phyloP scores from a whole-genome alignment of 1,140 invertebrate species.

The Ceratina japonica region DNA sequence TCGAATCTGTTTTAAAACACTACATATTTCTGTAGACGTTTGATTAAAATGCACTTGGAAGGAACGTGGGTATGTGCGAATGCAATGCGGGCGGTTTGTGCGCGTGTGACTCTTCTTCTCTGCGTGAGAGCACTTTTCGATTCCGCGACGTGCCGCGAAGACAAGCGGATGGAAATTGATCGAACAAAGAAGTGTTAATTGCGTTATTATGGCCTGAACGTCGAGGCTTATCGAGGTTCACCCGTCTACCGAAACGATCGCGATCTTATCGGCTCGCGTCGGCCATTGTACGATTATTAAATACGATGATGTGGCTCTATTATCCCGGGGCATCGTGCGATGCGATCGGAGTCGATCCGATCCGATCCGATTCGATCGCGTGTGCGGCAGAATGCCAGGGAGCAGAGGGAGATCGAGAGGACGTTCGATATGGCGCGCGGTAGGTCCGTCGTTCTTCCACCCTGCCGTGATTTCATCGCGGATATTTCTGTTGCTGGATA shows the following conservation, averaged over 20 bases:
- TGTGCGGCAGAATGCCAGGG: slow-evolving; percentile 41
- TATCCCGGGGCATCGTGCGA: slow-evolving; percentile 51
- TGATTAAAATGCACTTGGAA: no score
- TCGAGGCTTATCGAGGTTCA: slow-evolving; percentile 47
- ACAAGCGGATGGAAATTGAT: slow-evolving; percentile 57
- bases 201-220: slow-evolving; percentile 60
- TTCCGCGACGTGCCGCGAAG: slow-evolving; percentile 47
- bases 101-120: slow-evolving; percentile 4
- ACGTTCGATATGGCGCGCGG: slow-evolving; percentile 48
- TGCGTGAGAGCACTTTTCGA: slow-evolving; percentile 25
- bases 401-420: slow-evolving; percentile 54
- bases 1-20: no score
- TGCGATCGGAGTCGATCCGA: slow-evolving; percentile 41
- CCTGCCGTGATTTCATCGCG: slow-evolving; percentile 44
- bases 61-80: background rate
- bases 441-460: slow-evolving; percentile 51
- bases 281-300: slow-evolving; percentile 68
- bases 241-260: slow-evolving; percentile 60
- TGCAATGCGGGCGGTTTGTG: background rate
- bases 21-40: no score
- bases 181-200: slow-evolving; percentile 69
- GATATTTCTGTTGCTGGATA: slow-evolving; percentile 20
- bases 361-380: slow-evolving; percentile 21
- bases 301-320: slow-evolving; percentile 68
- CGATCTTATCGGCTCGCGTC: slow-evolving; percentile 62